Conservation (phyloP, 2,113 vertebrate species). For the Planiliza haematocheilus region DNA sequence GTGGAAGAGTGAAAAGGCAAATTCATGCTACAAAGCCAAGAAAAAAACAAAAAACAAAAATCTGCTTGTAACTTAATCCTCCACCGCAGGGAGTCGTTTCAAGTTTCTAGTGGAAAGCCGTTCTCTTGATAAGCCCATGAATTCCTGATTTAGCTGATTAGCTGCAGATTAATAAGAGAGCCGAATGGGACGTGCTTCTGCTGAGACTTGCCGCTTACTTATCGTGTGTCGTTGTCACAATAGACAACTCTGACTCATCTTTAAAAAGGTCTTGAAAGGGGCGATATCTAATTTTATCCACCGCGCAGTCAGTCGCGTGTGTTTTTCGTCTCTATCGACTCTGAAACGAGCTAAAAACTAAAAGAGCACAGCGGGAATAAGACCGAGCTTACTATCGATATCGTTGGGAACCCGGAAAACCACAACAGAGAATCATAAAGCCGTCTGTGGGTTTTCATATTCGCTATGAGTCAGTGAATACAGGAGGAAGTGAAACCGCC, state of each 20-base stretch:
- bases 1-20: slow-evolving; percentile 7
- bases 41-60: slow-evolving; percentile 23
- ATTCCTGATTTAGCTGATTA: slow-evolving; percentile 48
- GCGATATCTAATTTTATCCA: too few relatives aligned
- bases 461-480: too few relatives aligned
- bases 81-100: slow-evolving; percentile 9
- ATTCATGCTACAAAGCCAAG: slow-evolving; percentile 5
- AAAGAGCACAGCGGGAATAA: too few relatives aligned
- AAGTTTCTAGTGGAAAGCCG: slow-evolving; percentile 9
- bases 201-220: background rate
- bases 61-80: slow-evolving; percentile 37
- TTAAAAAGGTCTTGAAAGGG: too few relatives aligned
- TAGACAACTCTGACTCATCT: too few relatives aligned
- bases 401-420: background rate
- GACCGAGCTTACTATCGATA: too few relatives aligned
- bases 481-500: background rate
- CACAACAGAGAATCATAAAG: background rate
- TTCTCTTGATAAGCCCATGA: slow-evolving; percentile 42
- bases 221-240: background rate
- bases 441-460: background rate
- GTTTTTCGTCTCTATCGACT: too few relatives aligned
- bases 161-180: slow-evolving; percentile 32
- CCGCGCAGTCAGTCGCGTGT: too few relatives aligned
- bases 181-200: background rate
- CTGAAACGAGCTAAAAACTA: too few relatives aligned